These are phyloP conservation scores for Zaprionus ornatus DNA, from an alignment of 1,140 invertebrate species.

Conservation along the genomic window DNA sequence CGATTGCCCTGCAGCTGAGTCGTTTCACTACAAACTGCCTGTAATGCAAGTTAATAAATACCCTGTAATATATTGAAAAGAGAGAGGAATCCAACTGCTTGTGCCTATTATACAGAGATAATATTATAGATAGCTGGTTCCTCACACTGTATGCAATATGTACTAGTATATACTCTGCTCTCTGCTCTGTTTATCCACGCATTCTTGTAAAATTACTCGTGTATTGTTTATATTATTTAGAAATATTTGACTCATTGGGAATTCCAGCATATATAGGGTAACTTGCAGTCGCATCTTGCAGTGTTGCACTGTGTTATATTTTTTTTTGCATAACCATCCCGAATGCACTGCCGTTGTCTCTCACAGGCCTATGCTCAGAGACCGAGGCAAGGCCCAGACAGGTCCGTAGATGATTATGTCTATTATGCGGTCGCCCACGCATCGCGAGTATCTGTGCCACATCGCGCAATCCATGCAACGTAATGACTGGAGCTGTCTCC, in stretches of 20 bases:
- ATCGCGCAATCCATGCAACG: conserved; percentile 5
- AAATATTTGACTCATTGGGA: background rate
- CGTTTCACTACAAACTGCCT: conserved; percentile 14
- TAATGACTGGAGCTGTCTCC: conserved; percentile 18
- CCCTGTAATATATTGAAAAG: background rate
- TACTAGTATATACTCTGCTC: no score
- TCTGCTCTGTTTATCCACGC: background rate
- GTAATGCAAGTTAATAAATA: conserved; percentile 10
- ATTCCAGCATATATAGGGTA: background rate
- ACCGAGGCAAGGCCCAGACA: conserved; percentile 23
- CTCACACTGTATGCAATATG: no score
- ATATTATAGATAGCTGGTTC: background rate
- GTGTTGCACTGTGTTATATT: background rate
- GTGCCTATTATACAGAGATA: no score
- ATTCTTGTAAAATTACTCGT: background rate
- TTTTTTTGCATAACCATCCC: conserved; percentile 10
- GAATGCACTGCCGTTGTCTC: background rate
- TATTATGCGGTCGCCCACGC: conserved; percentile 47
- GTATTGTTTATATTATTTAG: background rate
- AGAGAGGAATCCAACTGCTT: no score
- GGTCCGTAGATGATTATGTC: conserved; percentile 44
- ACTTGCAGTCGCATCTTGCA: background rate
- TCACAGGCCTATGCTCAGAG: background rate
- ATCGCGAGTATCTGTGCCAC: conserved; percentile 38
- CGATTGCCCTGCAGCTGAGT: conserved; percentile 46